Base-by-base conservation (phyloP, 2,113 vertebrate species). In the Myrmophylax atrothorax region DNA sequence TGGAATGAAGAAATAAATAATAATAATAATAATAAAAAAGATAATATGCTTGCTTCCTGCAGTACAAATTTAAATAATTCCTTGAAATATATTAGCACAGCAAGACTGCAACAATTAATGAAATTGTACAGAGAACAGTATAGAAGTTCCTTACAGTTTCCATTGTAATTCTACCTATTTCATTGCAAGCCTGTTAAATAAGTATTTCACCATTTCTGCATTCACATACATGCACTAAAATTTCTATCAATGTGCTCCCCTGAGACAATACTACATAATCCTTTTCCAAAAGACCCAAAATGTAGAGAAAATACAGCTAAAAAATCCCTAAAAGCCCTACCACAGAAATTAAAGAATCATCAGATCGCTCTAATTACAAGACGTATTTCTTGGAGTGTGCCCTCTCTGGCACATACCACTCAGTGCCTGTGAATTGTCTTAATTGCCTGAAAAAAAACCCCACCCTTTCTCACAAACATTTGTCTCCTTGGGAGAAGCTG, bases 401-500 rank as follows among this genome's bases (percentile, higher is more conserved):
- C 75, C 56, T 74, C 67, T 77, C 35, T 44, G 83, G 53, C 24
- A 74, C 47, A 16, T 23, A 90, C 79, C 60, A 31, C 59, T 44
- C 35, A 23, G 53, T 0, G 6, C 49, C 58, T 67, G 33, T 85
- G 78, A 47, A 74, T 63, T 94, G 78, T 76, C 90, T 90, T 94
- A 96, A 93, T 77, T 68, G 67, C 67, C 72, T 76, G 53, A 42
- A 77, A 52, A 88, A 79, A 84, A 80, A 33, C 9, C 33, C 60
- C 18, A 66, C 15, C n/a, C 47, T 63, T 18, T 46, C 76, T 24
- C 67, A 62, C 44, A 67, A 37, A 50, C 49, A 60, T 26, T 90
- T 63, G 7, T 76, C 74, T 96, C 55, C 87, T 77, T 76, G 72
- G 75, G 87, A 93, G 63, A 85, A 63, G 44, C 42, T 93, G 92